phyloP scores from a whole-genome alignment of 2,113 vertebrate genomes.

The Cryptomyrus ogoouensis region DNA sequence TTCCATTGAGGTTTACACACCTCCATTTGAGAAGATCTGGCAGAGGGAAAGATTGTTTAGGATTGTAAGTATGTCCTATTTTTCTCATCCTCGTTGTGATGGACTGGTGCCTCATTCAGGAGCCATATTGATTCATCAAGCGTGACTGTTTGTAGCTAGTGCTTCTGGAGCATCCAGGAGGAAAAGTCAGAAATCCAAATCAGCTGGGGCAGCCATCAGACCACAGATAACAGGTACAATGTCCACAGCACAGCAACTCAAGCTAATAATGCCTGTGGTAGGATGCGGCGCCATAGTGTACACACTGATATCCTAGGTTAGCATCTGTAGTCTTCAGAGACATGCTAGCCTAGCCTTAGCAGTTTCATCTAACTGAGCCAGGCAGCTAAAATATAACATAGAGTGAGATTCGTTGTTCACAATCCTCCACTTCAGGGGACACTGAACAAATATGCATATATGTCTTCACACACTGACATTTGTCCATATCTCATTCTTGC shows the following conservation, averaged over 20 bases:
- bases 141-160: neutral
- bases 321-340: neutral
- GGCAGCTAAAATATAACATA: neutral
- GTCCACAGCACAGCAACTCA: neutral
- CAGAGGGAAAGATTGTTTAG: neutral
- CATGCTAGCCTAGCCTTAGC: neutral
- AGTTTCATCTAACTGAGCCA: neutral
- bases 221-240: neutral
- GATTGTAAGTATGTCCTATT: neutral
- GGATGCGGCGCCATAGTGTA: neutral
- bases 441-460: slow-evolving; percentile 15
- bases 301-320: neutral
- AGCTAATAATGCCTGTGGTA: neutral
- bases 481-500: neutral
- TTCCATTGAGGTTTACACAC: neutral
- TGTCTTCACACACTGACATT: neutral
- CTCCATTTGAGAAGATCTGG: neutral
- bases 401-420: neutral
- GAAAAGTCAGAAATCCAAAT: neutral
- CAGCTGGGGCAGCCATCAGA: neutral
- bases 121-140: neutral
- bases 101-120: neutral
- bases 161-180: neutral
- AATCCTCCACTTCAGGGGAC: neutral
- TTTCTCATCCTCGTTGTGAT: neutral